These are phyloP conservation scores for Lepidurus couesii DNA, from an alignment of 1,140 invertebrate species.

Conservation along the genomic window DNA sequence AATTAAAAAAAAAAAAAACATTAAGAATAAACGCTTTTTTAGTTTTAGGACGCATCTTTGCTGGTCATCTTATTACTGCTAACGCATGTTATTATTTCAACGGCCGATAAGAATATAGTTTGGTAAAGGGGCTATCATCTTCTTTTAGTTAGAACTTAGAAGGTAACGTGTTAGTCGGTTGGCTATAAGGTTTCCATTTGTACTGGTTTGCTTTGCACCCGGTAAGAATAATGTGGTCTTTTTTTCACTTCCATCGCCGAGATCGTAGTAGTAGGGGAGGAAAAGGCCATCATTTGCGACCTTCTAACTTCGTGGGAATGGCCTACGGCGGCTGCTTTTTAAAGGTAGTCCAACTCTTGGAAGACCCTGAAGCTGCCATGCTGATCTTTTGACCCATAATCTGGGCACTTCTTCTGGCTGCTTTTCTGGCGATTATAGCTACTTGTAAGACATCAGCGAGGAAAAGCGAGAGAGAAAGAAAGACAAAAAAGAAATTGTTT, in stretches of 20 bases:
- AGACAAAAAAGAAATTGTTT: too few relatives aligned
- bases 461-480: too few relatives aligned
- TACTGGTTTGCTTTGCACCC: not conserved
- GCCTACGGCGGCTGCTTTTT: not conserved
- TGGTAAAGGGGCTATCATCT: not conserved
- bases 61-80: not conserved
- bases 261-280: not conserved
- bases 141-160: not conserved
- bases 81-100: not conserved
- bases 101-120: not conserved
- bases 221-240: not conserved
- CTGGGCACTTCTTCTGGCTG: not conserved
- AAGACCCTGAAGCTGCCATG: slow-evolving; percentile 3
- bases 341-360: not conserved
- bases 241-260: not conserved
- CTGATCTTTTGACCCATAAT: slow-evolving; percentile 9
- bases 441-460: not conserved
- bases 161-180: not conserved
- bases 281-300: slow-evolving; percentile 11
- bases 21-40: not conserved
- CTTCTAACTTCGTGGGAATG: slow-evolving; percentile 18
- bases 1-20: too few relatives aligned
- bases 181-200: not conserved
- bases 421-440: not conserved
- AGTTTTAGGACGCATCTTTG: not conserved